Base-by-base conservation (phyloP, 2,888 invertebrate genomes). In the Phaonia tiefii region DNA sequence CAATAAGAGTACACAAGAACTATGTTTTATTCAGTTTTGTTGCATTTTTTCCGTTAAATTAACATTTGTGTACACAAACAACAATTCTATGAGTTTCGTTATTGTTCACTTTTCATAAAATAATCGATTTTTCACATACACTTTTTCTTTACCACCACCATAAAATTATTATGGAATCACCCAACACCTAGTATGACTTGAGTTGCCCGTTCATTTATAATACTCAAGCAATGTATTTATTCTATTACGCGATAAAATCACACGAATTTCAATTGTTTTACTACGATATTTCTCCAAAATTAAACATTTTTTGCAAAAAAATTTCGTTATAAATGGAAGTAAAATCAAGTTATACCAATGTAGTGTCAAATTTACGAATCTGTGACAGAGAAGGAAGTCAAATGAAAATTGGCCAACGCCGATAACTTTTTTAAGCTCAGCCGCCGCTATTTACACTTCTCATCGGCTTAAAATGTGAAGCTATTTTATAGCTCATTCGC, bases 111-210 rank as follows among this genome's bases (percentile, higher is more conserved):
- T 31, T 31, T 31, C 31, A 8, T 31, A 31, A 3, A 31, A 79
- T 75, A 80, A 80, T 80, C 79, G 72, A 80, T 79, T 66, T 63
- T 70, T 39, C 22, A 46, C 15, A 77, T 46, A 69, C 39, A 20
- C 56, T 56, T 69, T 75, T 63, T n/a, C n/a, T n/a, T 58, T 39
- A 63, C 46, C 54, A 39, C 63, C 67, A 51, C 60, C 49, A 58
- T 31, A 51, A 56, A 65, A 42, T 46, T 25, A 71, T 51, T 72
- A 67, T 63, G 67, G 67, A 67, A 63, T 71, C 58, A 71, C 22
- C 66, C 58, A 8, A 13, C 58, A 71, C 22, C 66, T 66, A 8
- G 17, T 67, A 26, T n/a, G n/a, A n/a, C n/a, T n/a, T n/a, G n/a
- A n/a, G n/a, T n/a, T n/a, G n/a, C n/a, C n/a, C n/a, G n/a, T n/a